Conservation (phyloP, 2,888 invertebrate species). For the Ceraclea dissimilis region DNA sequence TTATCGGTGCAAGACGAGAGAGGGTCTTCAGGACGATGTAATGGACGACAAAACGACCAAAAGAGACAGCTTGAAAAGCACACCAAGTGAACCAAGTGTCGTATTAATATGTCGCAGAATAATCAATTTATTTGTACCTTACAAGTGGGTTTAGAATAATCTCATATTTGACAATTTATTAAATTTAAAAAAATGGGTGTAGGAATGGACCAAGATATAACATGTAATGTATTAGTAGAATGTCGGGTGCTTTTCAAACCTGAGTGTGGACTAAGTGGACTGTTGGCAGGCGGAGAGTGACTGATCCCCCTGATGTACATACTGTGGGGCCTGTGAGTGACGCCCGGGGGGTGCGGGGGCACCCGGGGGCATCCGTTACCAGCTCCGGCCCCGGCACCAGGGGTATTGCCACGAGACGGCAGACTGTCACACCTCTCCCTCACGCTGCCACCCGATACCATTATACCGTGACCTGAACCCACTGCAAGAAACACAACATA, state of each 20-base stretch:
- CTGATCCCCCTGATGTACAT: conserved; percentile 35
- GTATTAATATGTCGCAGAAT: too few species aligned
- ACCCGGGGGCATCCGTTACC: not conserved
- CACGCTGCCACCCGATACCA: conserved; percentile 47
- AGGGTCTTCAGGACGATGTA: too few species aligned
- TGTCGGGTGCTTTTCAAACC: conserved; percentile 30
- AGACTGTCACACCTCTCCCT: conserved; percentile 78
- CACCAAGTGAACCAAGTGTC: too few species aligned
- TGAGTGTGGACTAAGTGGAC: conserved; percentile 55
- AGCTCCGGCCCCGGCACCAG: not conserved
- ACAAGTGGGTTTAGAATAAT: too few species aligned
- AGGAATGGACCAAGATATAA: too few species aligned
- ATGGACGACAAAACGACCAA: too few species aligned
- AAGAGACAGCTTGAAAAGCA: too few species aligned
- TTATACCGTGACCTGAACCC: conserved; percentile 11
- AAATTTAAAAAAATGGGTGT: too few species aligned
- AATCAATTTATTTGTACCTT: too few species aligned
- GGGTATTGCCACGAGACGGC: conserved; percentile 47
- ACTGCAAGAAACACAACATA: conserved; percentile 19
- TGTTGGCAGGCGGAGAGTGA: conserved; percentile 39
- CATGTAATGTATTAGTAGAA: too few species aligned
- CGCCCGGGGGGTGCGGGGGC: conserved; percentile 28
- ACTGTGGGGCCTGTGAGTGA: conserved; percentile 30
- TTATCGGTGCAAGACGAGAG: too few species aligned
- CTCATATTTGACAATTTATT: too few species aligned